Base-by-base conservation (phyloP, 2,113 vertebrate species). In the Lagopus muta region DNA sequence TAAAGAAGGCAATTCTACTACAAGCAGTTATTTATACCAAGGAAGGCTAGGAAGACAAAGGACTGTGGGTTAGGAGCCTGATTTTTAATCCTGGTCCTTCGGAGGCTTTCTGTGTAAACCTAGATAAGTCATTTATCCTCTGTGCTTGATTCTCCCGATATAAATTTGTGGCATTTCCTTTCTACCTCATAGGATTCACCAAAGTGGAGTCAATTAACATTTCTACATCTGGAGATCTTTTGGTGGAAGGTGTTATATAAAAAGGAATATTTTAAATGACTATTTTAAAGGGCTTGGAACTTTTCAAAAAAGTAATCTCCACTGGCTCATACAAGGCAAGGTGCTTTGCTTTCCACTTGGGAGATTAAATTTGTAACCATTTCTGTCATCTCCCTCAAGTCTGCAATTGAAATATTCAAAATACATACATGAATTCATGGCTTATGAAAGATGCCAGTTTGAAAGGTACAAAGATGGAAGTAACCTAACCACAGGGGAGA, bases 241-340 rank as follows among this genome's bases (percentile, higher is more conserved):
- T 28, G 24, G 34, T n/a, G 36, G 34, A 80, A 93, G 14, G 9
- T n/a, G 25, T 11, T 77, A 21, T 32, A 57, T 30, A 89, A 87
- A 72, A 76, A 82, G 3, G 55, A 24, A 16, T 78, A 82, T 83
- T 86, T 91, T 60, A 74, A 88, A 93, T 21, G 18, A 24, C 12
- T 81, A 85, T 75, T 86, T 89, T 67, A 71, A 88, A 93, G 13
- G 30, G 4, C 60, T 83, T 57, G 55, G 28, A 84, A 61, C 22
- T 36, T 89, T 34, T 30, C 27, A 50, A 16, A 80, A 55, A 85
- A 84, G 34, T 65, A 60, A 72, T 65, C 13, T 61, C 32, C 34
- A 45, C 43, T 73, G 83, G 36, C n/a, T 90, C 4, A 0, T 66
- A 45, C 5, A 75, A 54, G 18, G 55, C 55, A n/a, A 64, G 40